phyloP scores from a whole-genome alignment of 2,113 vertebrate species.

The Burhinus oedicnemus region DNA sequence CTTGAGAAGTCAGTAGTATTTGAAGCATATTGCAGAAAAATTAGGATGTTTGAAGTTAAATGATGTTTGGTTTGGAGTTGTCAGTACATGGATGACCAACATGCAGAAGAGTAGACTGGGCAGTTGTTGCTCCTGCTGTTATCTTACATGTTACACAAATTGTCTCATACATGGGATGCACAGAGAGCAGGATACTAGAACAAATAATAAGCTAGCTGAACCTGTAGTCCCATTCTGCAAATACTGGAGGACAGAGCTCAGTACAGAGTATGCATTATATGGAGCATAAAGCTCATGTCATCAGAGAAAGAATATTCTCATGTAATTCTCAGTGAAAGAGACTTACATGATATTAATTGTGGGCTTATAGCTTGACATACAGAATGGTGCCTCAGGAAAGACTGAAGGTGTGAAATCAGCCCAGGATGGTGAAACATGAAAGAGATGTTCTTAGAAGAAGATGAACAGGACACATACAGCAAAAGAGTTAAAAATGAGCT shows the following conservation, averaged over 20 bases:
- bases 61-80: neutral
- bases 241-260: neutral
- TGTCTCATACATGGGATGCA: neutral
- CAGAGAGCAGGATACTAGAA: neutral
- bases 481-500: neutral
- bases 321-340: neutral
- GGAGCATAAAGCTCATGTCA: neutral
- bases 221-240: neutral
- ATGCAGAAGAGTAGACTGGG: neutral
- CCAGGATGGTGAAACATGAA: neutral
- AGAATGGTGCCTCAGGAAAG: neutral
- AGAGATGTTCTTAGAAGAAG: neutral
- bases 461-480: neutral
- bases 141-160: neutral
- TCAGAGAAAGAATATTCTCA: neutral
- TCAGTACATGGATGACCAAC: neutral
- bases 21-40: neutral
- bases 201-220: neutral
- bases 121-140: neutral
- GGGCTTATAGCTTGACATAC: neutral
- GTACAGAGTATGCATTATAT: neutral
- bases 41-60: neutral
- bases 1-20: neutral
- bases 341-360: neutral
- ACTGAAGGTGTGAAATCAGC: neutral